Evolutionary conservation across 30 jellyfish, hydroid and myxozoan genomes (phyloP).

Genomic region (Pseudorhiza aurosa): DNA sequence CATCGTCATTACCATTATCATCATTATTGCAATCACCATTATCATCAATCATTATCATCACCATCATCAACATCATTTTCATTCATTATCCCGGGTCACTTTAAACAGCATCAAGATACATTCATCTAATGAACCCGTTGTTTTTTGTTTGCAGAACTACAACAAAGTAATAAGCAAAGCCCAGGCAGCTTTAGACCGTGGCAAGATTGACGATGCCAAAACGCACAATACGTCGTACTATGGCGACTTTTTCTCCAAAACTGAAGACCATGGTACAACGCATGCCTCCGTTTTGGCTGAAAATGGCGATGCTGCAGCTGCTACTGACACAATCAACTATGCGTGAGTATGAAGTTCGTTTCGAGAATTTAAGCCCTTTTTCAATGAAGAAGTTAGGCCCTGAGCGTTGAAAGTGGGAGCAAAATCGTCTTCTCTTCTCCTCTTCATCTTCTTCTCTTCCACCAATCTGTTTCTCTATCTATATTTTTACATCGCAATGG

Average conservation of each 20-base stretch:
- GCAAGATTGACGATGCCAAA: constrained; percentile 35
- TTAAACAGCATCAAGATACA: no score
- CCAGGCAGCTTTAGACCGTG: constrained; percentile 45
- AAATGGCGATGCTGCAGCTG: constrained; percentile 94
- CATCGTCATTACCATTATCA: no score
- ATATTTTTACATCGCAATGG: no score
- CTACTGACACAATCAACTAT: constrained; percentile 83
- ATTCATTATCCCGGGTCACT: neutral
- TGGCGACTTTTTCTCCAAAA: constrained; percentile 73
- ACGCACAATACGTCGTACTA: constrained; percentile 68
- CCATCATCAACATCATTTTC: neutral
- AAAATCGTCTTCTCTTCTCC: no score
- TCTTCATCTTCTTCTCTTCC: no score
- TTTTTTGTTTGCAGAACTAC: constrained; percentile 14
- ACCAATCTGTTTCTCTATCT: no score
- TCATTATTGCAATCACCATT: no score
- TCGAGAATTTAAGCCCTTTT: no score
- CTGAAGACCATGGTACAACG: constrained; percentile 90
- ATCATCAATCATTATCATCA: no score
- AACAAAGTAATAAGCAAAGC: constrained; percentile 54
- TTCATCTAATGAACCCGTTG: no score
- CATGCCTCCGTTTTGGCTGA: constrained; percentile 91
- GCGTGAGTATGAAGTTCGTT: constrained; percentile 38
- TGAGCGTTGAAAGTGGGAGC: no score
- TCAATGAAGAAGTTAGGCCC: no score